Evolutionary conservation across 2,113 vertebrate species (phyloP).

Genomic region (Mixornis gularis): DNA sequence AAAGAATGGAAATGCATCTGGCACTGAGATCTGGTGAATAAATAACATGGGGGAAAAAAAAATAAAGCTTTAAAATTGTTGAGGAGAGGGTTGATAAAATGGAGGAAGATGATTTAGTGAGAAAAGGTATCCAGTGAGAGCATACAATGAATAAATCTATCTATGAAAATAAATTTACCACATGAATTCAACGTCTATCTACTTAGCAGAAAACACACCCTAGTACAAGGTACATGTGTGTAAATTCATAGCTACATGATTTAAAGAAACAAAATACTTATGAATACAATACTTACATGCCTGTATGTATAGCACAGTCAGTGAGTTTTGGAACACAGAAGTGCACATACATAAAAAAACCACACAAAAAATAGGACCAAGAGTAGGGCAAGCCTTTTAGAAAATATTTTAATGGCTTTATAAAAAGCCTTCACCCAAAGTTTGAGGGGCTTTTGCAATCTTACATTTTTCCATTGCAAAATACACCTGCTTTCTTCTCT

Average conservation of each 20-base stretch:
- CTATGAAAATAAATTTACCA: neutral
- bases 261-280: neutral
- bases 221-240: neutral
- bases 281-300: neutral
- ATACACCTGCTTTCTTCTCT: slow-evolving; percentile 79
- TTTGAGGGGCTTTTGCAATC: slow-evolving; percentile 69
- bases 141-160: neutral
- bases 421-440: slow-evolving; percentile 66
- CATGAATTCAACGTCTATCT: neutral
- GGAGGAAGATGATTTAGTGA: neutral
- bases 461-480: slow-evolving; percentile 75
- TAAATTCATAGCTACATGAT: neutral
- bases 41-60: neutral
- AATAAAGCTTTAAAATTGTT: neutral
- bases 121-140: neutral
- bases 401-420: slow-evolving; percentile 73
- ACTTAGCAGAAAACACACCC: neutral
- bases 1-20: neutral
- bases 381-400: slow-evolving; percentile 58
- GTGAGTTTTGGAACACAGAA: neutral
- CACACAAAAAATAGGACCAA: slow-evolving; percentile 55
- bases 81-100: neutral
- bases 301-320: neutral
- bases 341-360: slow-evolving; percentile 28
- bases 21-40: neutral